These are phyloP conservation scores for Agraylea sexmaculata DNA, from an alignment of 1,140 invertebrate genomes.

Conservation along the genomic window DNA sequence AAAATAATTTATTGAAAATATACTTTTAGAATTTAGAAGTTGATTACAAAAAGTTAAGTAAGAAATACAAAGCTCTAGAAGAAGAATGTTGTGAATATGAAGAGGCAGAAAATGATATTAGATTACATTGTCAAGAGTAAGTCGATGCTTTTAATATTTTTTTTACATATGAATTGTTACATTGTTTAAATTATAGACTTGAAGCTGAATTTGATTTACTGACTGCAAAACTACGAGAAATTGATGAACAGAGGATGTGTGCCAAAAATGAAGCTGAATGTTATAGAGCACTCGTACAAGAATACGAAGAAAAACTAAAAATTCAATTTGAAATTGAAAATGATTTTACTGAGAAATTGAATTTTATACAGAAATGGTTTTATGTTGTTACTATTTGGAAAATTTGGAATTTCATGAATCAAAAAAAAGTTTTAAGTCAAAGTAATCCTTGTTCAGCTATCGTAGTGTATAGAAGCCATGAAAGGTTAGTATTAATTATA, in stretches of 20 bases:
- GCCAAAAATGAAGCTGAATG: slow-evolving; percentile 38
- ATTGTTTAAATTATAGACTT: slow-evolving; percentile 24
- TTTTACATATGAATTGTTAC: background rate
- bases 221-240: slow-evolving; percentile 37
- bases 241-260: slow-evolving; percentile 42
- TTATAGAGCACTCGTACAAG: slow-evolving; percentile 34
- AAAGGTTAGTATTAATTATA: no score
- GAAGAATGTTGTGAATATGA: slow-evolving; percentile 55
- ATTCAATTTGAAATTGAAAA: slow-evolving; percentile 34
- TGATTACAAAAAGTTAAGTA: slow-evolving; percentile 40
- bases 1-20: slow-evolving; percentile 7
- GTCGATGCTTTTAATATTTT: slow-evolving; percentile 20
- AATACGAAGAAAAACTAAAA: slow-evolving; percentile 41
- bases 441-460: no score
- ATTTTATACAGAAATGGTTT: slow-evolving; percentile 49
- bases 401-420: slow-evolving; percentile 30
- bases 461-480: no score
- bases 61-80: slow-evolving; percentile 47
- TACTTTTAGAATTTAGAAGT: slow-evolving; percentile 40
- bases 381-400: slow-evolving; percentile 54
- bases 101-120: slow-evolving; percentile 56
- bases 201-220: slow-evolving; percentile 40
- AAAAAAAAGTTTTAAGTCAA: no score
- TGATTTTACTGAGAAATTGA: slow-evolving; percentile 44
- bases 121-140: slow-evolving; percentile 49